Evolutionary conservation across 2,113 vertebrate species (phyloP).

Genomic region (Cercocebus atys): DNA sequence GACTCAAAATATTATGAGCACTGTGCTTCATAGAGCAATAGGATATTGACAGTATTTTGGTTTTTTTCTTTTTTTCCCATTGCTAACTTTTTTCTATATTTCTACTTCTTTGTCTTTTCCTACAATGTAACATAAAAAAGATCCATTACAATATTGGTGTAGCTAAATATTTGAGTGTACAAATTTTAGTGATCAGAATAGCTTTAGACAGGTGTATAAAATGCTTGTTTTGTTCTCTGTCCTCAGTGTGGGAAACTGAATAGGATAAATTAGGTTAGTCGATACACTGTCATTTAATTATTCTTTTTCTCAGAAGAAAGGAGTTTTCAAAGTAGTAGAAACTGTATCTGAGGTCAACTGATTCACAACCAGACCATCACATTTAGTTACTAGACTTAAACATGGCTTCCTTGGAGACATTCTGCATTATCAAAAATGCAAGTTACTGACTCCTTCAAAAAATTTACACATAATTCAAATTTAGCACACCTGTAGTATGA

Average conservation of each 20-base stretch:
- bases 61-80: not conserved
- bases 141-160: not conserved
- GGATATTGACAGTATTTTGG: not conserved
- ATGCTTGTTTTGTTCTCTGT: not conserved
- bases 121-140: not conserved
- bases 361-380: not conserved
- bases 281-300: not conserved
- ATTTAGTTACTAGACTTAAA: not conserved
- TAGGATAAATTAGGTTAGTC: not conserved
- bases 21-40: not conserved
- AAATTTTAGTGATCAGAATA: not conserved
- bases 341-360: not conserved
- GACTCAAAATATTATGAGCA: not conserved
- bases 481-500: not conserved
- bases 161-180: not conserved
- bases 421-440: not conserved
- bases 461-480: not conserved
- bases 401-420: not conserved
- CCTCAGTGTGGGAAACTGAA: not conserved
- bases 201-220: not conserved
- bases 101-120: not conserved
- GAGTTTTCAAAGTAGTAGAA: not conserved
- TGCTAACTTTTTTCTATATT: not conserved
- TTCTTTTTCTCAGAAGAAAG: not conserved
- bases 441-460: slow-evolving; percentile 33